Conservation (phyloP, 2,797 vertebrate species). For the Phoebastria nigripes region DNA sequence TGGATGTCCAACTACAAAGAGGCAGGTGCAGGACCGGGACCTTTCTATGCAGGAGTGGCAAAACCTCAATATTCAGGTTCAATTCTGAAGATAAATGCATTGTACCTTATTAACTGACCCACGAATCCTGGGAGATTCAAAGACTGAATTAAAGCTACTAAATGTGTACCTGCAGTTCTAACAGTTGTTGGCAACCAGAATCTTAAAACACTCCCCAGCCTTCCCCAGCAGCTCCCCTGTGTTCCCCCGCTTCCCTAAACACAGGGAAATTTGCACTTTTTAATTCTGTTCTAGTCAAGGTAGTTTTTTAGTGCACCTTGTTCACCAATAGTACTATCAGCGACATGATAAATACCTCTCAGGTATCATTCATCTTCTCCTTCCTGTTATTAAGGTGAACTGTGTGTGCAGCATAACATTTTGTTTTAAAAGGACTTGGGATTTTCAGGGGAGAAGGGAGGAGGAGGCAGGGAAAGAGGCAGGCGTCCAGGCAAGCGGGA, state of each 20-base stretch:
- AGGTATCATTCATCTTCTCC: slow-evolving; percentile 43
- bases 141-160: background rate
- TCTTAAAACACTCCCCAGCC: background rate
- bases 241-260: background rate
- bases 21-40: background rate
- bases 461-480: background rate
- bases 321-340: background rate
- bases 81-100: background rate
- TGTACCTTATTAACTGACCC: background rate
- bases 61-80: background rate
- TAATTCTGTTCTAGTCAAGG: background rate
- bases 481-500: background rate
- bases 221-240: background rate
- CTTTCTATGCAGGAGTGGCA: background rate
- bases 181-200: background rate
- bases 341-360: slow-evolving; percentile 36
- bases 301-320: background rate
- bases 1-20: rapidly evolving
- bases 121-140: background rate
- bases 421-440: slow-evolving; percentile 16
- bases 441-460: background rate
- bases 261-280: background rate
- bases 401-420: slow-evolving; percentile 23
- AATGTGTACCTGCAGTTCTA: background rate
- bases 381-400: slow-evolving; percentile 23